Evolutionary conservation across 2,888 invertebrate genomes (phyloP).

Genomic region (Dryobotodes eremita): DNA sequence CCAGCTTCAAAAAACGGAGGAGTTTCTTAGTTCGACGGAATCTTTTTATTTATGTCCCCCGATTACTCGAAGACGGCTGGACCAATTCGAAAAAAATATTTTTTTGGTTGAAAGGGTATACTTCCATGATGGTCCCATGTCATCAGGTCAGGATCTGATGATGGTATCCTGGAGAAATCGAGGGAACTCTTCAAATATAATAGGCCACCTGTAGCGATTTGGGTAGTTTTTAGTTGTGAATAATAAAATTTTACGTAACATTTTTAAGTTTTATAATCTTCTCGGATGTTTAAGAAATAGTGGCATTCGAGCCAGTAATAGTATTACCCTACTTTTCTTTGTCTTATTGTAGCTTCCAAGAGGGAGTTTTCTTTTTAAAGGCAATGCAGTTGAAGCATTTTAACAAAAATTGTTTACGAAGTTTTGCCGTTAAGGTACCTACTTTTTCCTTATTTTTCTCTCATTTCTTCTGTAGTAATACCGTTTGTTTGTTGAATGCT

Average conservation of each 20-base stretch:
- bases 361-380: conserved; percentile 52
- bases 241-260: conserved; percentile 4
- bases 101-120: no score
- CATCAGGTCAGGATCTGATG: no score
- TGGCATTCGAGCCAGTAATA: conserved; percentile 33
- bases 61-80: no score
- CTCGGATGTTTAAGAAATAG: conserved; percentile 24
- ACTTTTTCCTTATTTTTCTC: conserved; percentile 32
- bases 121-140: no score
- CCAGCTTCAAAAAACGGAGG: no score
- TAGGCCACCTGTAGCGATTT: no score
- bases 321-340: conserved; percentile 48
- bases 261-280: conserved; percentile 8
- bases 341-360: conserved; percentile 38
- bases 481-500: conserved; percentile 43
- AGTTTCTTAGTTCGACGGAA: no score
- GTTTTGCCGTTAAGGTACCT: conserved; percentile 48
- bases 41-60: no score
- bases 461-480: conserved; percentile 21
- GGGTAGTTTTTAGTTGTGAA: no score
- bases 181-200: no score
- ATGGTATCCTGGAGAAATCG: no score
- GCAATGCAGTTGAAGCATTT: conserved; percentile 58
- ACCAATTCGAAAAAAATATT: no score
- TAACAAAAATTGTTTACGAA: conserved; percentile 56